Percentiles rank a stretch among this genome's conserved stretches.
These are phyloP conservation scores for Scarus forsteni DNA, from an alignment of 2,797 vertebrate genomes.

Conservation along the genomic window DNA sequence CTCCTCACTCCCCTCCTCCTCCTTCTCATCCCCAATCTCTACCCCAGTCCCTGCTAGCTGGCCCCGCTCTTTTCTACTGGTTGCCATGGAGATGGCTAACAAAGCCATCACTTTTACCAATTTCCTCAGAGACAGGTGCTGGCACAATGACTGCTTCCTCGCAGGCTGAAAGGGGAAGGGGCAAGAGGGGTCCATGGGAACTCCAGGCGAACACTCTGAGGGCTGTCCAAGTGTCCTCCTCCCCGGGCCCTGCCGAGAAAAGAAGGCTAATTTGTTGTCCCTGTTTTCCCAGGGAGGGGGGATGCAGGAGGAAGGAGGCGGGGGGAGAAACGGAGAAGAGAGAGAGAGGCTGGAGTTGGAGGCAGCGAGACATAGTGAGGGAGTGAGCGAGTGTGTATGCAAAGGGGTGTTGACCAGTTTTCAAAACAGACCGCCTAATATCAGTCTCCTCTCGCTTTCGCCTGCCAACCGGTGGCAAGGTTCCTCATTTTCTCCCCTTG, in stretches of 20 bases:
- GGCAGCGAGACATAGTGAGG: slow-evolving; percentile 13
- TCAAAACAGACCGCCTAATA: slow-evolving; percentile 84
- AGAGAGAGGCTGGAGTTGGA: slow-evolving; percentile 45
- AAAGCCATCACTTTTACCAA: slow-evolving; percentile 93
- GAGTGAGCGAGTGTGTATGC: slow-evolving; percentile 40
- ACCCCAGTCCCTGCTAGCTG: slow-evolving; percentile 80
- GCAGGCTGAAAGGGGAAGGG: slow-evolving; percentile 87
- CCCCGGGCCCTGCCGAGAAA: slow-evolving; percentile 84
- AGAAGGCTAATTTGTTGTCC: slow-evolving; percentile 92
- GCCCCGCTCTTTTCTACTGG: slow-evolving; percentile 83
- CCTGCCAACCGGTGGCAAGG: slow-evolving; percentile 74
- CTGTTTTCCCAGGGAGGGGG: slow-evolving; percentile 91
- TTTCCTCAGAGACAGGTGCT: slow-evolving; percentile 93
- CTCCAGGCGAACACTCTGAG: slow-evolving; percentile 87
- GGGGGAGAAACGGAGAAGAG: slow-evolving; percentile 26
- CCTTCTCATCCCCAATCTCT: slow-evolving; percentile 59
- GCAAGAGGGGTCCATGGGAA: slow-evolving; percentile 91
- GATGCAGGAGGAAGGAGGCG: slow-evolving; percentile 66
- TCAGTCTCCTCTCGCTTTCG: slow-evolving; percentile 75
- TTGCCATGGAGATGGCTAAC: slow-evolving; percentile 86
- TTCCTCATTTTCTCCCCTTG: slow-evolving; percentile 59
- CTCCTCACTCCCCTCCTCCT: slow-evolving; percentile 57
- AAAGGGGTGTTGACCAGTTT: slow-evolving; percentile 75
- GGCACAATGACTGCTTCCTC: slow-evolving; percentile 90
- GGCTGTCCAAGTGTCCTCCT: slow-evolving; percentile 90